Base-by-base conservation (phyloP, 2,113 vertebrate genomes). In the Grus americana region DNA sequence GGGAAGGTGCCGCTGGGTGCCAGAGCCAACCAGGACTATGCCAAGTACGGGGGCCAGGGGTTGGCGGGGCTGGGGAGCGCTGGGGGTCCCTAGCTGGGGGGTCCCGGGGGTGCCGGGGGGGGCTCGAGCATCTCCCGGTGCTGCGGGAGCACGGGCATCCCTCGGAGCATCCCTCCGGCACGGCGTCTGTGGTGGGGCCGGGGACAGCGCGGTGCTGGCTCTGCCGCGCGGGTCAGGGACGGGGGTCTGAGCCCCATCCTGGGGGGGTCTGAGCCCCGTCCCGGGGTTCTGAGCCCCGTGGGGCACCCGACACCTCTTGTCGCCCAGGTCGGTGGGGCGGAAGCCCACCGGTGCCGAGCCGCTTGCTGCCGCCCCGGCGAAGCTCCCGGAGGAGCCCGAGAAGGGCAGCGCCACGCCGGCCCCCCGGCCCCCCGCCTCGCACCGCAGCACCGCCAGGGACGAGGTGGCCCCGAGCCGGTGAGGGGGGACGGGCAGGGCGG, bases 361-460 rank as follows among this genome's bases (percentile, higher is more conserved):
- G 1, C 23, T 61, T 1, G 18, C 93, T 17, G 27, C 93, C 26
- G 79, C 94, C 1, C 96, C 98, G 16, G 98, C 98, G 1, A 99
- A 99, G 94, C 97, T 98, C 78, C 97, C 97, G 1, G 99, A 99
- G 66, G 99, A 99, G 62, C 97, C 97, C 2, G 99, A 99, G 97
- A 98, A 99, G 82, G 72, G 95, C 40, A 20, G 26, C 10, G 6
- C 40, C 12, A 38, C 93, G 18, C 78, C 78, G 26, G 98, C 90
- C 6, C 83, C 92, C 17, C 97, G 98, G 49, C 97, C 98, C 1
- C 82, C 98, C 4, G 98, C 97, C n/a, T 97, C 97, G 2, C 98
- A 97, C 63, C 97, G 98, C 20, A 34, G 95, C 47, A 59, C 79
- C 36, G n/a, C 90, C 67, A 97, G 97, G 80, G 98, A 99, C 10